Evolutionary conservation across 2,113 vertebrate genomes (phyloP), one percentile per base, ranked within the genome.

Genomic region (Hydrolagus affinis): DNA sequence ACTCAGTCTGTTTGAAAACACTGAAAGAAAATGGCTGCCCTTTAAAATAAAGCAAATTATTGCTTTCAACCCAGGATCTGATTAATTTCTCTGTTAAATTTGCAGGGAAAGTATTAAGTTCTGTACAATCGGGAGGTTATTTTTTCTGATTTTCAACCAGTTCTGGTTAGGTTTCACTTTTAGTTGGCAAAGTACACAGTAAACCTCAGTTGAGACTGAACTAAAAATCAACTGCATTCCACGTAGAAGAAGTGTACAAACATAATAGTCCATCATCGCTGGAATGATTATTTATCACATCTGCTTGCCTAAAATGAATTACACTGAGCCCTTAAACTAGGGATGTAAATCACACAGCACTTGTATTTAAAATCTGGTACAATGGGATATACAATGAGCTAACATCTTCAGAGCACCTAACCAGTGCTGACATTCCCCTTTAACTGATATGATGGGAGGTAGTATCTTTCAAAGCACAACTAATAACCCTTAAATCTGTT

Each of bases 401-500:
- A 25, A 15, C 1, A 78, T 60, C n/a, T 11, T 23, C 57, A 23
- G 57, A 15, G n/a, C 25, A 62, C 19, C 23, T 14, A 60, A 21
- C 11, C 56, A 12, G 8, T 59, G 60, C 56, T 15, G 15, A 23
- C 12, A 14, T 25, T 78, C 60, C n/a, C 8, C 7, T 12, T 25
- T 59, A 77, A 59, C 75, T 59, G 75, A 77, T 62, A 28, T 25
- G 9, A 9, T 76, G 56, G 44, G 28, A 76, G 44, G n/a, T 57
- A 76, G 44, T 44, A 76, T n/a, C 74, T 76, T 59, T 19, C 44
- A 19, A 76, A 76, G 44, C 59, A 8, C 56, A 21, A 14, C 74
- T 23, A 76, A 21, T 76, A 59, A 76, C 57, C 74, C 56, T 59
- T 44, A 76, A 57, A 59, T 76, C 74, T 57, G 59, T 76, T n/a